phyloP scores from a whole-genome alignment of 2,888 invertebrate species.

The Melanchra persicariae region DNA sequence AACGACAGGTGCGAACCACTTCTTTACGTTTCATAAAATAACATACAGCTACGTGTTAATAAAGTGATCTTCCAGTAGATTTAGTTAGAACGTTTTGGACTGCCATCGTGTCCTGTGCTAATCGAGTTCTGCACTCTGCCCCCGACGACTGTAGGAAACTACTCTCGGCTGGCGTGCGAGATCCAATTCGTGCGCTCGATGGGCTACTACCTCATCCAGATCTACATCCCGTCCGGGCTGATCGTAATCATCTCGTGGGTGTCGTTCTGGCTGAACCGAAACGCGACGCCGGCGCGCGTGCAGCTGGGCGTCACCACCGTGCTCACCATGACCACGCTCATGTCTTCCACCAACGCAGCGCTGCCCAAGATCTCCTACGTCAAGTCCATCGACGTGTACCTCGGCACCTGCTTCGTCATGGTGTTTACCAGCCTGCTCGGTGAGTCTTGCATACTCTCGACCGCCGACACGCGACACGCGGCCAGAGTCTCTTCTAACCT shows the following conservation, averaged over 20 bases:
- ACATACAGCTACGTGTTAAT: conserved; percentile 6
- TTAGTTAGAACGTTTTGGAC: conserved; percentile 1
- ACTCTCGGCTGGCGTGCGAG: conserved; percentile 97
- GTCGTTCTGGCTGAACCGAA: conserved; percentile 98
- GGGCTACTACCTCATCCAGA: conserved; percentile 99
- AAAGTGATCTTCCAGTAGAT: conserved; percentile 19
- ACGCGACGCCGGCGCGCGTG: conserved; percentile 97
- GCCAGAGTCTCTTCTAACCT: not conserved
- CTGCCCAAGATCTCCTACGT: conserved; percentile 99
- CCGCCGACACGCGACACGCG: not conserved
- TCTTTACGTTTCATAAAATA: conserved; percentile 22
- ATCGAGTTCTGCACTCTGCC: conserved; percentile 24
- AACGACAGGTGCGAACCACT: conserved; percentile 94
- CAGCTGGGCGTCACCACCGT: conserved; percentile 98
- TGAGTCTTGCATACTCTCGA: conserved; percentile 79
- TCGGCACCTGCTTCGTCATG: conserved; percentile 99
- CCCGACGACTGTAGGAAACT: conserved; percentile 93
- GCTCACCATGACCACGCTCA: conserved; percentile 98
- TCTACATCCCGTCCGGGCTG: conserved; percentile 98
- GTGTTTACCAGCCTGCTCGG: conserved; percentile 98
- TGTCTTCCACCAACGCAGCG: conserved; percentile 98
- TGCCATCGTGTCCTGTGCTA: not conserved
- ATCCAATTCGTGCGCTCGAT: conserved; percentile 98
- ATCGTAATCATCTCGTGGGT: conserved; percentile 99
- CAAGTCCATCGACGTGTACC: conserved; percentile 98